A percentile compares a stretch with the other conserved stretches of the same genome.
Conservation (phyloP, 2,797 vertebrate species). For the Numenius phaeopus region DNA sequence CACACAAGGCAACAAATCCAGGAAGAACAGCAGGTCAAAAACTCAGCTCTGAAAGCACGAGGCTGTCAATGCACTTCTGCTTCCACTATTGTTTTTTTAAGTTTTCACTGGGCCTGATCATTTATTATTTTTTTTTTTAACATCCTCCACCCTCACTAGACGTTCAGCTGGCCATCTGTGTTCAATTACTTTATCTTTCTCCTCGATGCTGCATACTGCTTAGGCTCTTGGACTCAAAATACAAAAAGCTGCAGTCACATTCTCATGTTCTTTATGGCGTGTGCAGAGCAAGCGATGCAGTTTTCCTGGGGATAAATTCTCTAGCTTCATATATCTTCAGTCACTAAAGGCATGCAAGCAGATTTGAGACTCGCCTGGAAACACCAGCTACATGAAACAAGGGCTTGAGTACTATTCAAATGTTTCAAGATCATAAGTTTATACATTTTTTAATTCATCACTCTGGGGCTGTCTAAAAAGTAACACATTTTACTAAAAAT, state of each 20-base stretch:
- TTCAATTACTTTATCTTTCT: constrained; percentile 40
- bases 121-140: background rate
- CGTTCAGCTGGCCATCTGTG: background rate
- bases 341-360: background rate
- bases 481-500: background rate
- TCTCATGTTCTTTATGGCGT: constrained; percentile 48
- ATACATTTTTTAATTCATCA: background rate
- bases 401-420: background rate
- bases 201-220: background rate
- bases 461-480: background rate
- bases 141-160: background rate
- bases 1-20: background rate
- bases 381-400: background rate
- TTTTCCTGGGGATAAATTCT: constrained; percentile 11
- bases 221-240: background rate
- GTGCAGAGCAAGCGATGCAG: background rate
- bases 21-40: background rate
- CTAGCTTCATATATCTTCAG: constrained; percentile 28
- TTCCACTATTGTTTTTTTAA: background rate
- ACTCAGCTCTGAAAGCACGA: background rate
- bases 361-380: background rate
- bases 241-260: constrained; percentile 20
- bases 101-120: background rate
- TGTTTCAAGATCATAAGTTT: background rate
- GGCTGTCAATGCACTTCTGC: background rate